A percentile compares a stretch with the other conserved stretches of the same genome.
phyloP scores from a whole-genome alignment of 1,140 invertebrate genomes.

The Drosophila murphyi region DNA sequence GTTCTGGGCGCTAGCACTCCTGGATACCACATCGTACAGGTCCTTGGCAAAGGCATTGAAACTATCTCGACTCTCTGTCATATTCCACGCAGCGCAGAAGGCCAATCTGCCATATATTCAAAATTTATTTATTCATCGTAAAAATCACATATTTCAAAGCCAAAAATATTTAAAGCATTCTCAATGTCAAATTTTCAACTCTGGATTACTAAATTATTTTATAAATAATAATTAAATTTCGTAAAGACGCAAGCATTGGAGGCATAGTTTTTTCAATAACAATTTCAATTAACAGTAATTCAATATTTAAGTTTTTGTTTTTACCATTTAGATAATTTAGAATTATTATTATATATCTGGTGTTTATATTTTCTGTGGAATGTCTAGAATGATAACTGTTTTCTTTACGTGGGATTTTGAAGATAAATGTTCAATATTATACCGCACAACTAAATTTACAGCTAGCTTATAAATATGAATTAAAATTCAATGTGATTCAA shows the following conservation, averaged over 20 bases:
- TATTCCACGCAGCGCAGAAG: slow-evolving; percentile 26
- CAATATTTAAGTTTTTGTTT: too few relatives aligned
- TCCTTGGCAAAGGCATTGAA: slow-evolving; percentile 62
- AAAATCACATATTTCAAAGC: background rate
- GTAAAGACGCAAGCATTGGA: too few relatives aligned
- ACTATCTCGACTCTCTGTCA: slow-evolving; percentile 48
- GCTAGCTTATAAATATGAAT: background rate
- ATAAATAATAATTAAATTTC: too few relatives aligned
- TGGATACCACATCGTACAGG: slow-evolving; percentile 45
- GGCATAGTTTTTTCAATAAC: too few relatives aligned
- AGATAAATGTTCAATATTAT: background rate
- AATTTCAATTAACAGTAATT: too few relatives aligned
- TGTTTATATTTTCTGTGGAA: too few relatives aligned
- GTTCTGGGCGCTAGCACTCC: background rate
- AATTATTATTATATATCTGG: too few relatives aligned
- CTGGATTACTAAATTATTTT: too few relatives aligned
- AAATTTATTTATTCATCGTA: background rate
- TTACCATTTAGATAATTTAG: too few relatives aligned
- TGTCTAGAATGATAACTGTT: too few relatives aligned
- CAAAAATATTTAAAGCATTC: background rate
- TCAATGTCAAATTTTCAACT: too few relatives aligned
- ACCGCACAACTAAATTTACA: background rate
- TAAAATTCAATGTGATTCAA: slow-evolving; percentile 2
- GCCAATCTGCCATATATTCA: background rate
- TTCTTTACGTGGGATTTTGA: too few relatives aligned